These are phyloP conservation scores for Drosophila auraria DNA, from an alignment of 1,140 invertebrate genomes.

Conservation along the genomic window DNA sequence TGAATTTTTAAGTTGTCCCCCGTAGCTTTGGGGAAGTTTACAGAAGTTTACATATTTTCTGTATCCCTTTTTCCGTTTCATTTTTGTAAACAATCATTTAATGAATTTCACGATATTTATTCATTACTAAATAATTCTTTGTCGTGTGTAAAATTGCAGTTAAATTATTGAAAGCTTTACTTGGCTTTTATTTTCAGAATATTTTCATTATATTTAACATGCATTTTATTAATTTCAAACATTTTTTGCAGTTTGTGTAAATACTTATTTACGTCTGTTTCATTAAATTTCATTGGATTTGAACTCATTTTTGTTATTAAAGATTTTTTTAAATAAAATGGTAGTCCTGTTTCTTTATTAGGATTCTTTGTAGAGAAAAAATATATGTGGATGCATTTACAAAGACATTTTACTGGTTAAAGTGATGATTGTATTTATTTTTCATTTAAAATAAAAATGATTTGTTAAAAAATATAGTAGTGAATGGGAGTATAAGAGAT, in stretches of 20 bases:
- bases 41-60: constrained; percentile 4
- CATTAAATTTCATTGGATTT: background rate
- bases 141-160: background rate
- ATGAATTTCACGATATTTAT: constrained; percentile 6
- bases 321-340: background rate
- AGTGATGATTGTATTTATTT: no score
- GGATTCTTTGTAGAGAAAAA: background rate
- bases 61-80: background rate
- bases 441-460: background rate
- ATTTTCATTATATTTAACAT: no score
- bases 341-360: background rate
- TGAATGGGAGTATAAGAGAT: background rate
- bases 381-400: no score
- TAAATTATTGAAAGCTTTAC: background rate
- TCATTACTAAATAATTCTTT: background rate
- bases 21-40: background rate
- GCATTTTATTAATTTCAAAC: background rate
- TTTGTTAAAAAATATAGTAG: no score
- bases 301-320: background rate
- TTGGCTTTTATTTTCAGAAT: no score
- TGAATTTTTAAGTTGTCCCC: constrained; percentile 22
- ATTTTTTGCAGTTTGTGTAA: background rate
- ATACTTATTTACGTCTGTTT: background rate
- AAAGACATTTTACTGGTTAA: no score
- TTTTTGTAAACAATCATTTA: background rate